phyloP scores from a whole-genome alignment of 1,140 invertebrate genomes.

The Parasteatoda tepidariorum region DNA sequence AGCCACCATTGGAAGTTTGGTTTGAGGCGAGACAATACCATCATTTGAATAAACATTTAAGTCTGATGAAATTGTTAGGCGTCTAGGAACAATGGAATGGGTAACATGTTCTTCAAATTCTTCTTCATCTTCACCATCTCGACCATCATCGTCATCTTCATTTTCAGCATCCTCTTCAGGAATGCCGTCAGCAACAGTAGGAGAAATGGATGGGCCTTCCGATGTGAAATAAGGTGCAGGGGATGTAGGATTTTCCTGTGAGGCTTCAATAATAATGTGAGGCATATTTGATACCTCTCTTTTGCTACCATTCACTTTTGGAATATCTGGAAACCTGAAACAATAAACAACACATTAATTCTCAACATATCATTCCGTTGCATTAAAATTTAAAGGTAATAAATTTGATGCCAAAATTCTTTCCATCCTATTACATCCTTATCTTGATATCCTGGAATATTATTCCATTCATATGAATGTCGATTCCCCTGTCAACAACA shows the following conservation, averaged over 20 bases:
- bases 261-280: constrained; percentile 53
- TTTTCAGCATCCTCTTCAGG: constrained; percentile 33
- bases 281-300: constrained; percentile 36
- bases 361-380: too few species aligned
- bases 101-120: constrained; percentile 17
- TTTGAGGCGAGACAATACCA: constrained; percentile 33
- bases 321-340: constrained; percentile 34
- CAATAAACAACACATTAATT: too few species aligned
- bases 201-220: constrained; percentile 1
- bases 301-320: constrained; percentile 30
- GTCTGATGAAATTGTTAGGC: constrained; percentile 31
- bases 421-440: too few species aligned
- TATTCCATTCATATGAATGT: too few species aligned
- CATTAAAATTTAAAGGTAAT: too few species aligned
- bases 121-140: constrained; percentile 30
- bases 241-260: constrained; percentile 20
- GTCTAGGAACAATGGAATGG: constrained; percentile 37
- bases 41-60: constrained; percentile 45
- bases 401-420: too few species aligned
- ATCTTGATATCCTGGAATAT: too few species aligned
- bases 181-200: constrained; percentile 10
- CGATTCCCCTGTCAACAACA: too few species aligned
- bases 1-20: constrained; percentile 30
- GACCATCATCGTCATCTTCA: constrained; percentile 23
- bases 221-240: constrained; percentile 36